Evolutionary conservation across 2,113 vertebrate species (phyloP).

Genomic region (Paracyprichromis sp.): DNA sequence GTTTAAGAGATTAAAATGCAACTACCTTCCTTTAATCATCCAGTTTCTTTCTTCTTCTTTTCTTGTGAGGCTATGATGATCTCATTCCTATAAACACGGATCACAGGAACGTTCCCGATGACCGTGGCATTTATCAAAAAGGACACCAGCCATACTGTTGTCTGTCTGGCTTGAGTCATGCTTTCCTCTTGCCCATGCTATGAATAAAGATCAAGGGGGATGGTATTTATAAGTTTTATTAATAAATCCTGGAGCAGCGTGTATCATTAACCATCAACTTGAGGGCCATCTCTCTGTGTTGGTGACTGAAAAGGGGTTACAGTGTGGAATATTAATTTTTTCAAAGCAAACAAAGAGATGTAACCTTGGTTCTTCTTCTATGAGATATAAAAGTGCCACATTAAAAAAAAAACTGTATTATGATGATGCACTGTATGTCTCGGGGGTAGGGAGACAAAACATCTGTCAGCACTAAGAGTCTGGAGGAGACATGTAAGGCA

Average conservation of each 20-base stretch:
- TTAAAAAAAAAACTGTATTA: not conserved
- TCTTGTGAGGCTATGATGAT: not conserved
- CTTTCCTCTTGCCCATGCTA: not conserved
- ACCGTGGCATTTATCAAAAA: not conserved
- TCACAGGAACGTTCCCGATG: not conserved
- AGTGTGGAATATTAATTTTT: constrained; percentile 1
- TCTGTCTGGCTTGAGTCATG: not conserved
- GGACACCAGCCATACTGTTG: not conserved
- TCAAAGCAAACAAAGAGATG: not conserved
- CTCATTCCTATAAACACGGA: not conserved
- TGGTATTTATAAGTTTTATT: not conserved
- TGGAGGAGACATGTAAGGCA: not conserved
- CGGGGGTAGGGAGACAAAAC: not conserved
- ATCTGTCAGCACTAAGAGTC: not conserved
- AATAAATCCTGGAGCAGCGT: not conserved
- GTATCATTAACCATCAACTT: constrained; percentile 9
- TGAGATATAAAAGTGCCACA: not conserved
- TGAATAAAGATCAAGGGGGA: constrained; percentile 15
- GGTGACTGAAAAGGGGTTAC: not conserved
- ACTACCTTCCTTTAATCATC: not conserved
- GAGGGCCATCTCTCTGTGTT: not conserved
- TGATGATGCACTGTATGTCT: not conserved
- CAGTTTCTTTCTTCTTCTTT: not conserved
- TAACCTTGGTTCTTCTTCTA: not conserved
- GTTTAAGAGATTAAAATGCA: not conserved